phyloP scores from a whole-genome alignment of 1,140 invertebrate genomes.

The Oppia nitens region DNA sequence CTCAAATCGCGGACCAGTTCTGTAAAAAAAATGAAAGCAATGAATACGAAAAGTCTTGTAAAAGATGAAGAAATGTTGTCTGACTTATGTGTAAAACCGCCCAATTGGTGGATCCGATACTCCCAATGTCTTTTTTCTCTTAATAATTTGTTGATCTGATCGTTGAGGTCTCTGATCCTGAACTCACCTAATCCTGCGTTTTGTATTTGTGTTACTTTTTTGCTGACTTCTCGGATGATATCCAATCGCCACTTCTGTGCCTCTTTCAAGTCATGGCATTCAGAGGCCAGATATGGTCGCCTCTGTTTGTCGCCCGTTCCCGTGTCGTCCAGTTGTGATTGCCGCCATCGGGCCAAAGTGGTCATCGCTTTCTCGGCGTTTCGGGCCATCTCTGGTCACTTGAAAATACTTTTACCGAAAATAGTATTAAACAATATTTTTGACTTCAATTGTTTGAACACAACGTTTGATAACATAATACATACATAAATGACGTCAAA shows the following conservation, averaged over 20 bases:
- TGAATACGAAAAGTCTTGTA: no score
- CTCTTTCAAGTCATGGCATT: conserved; percentile 71
- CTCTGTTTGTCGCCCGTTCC: conserved; percentile 47
- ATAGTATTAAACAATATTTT: no score
- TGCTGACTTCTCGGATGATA: conserved; percentile 89
- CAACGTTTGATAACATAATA: no score
- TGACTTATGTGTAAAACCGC: conserved; percentile 70
- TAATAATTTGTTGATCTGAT: conserved; percentile 96
- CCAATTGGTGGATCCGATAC: conserved; percentile 79
- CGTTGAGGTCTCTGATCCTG: conserved; percentile 90
- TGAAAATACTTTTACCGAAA: no score
- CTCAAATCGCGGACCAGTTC: conserved; percentile 76
- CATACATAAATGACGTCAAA: no score
- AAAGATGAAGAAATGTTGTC: not conserved
- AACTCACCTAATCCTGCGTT: conserved; percentile 97
- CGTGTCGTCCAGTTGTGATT: conserved; percentile 71
- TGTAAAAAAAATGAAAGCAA: conserved; percentile 26
- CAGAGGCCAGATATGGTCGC: conserved; percentile 77
- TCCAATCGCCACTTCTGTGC: conserved; percentile 90
- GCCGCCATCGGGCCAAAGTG: conserved; percentile 81
- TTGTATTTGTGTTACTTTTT: conserved; percentile 98
- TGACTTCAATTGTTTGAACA: no score
- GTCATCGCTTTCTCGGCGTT: conserved; percentile 53
- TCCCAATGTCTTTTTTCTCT: conserved; percentile 93
- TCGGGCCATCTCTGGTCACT: no score